These are phyloP conservation scores for Whitmania pigra DNA, from an alignment of 1,140 invertebrate species.

Conservation along the genomic window DNA sequence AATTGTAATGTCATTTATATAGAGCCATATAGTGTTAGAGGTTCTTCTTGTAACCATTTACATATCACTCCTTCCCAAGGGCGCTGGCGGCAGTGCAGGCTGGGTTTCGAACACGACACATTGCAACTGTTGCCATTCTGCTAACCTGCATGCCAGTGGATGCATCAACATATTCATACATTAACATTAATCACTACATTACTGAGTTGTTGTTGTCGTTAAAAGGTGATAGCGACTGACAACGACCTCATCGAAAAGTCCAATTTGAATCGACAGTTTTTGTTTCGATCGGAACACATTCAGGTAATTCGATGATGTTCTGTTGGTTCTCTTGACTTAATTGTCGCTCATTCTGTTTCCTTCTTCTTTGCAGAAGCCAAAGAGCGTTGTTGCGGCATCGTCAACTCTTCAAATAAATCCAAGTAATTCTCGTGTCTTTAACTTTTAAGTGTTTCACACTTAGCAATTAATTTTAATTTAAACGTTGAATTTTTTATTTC, in stretches of 20 bases:
- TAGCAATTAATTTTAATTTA: no score
- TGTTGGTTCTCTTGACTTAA: no score
- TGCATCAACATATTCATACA: no score
- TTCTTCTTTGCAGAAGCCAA: constrained; percentile 36
- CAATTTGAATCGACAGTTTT: constrained; percentile 94
- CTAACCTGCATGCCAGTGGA: no score
- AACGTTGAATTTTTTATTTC: constrained; percentile 17
- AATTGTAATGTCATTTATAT: no score
- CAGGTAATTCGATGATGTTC: constrained; percentile 29
- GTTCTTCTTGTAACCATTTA: no score
- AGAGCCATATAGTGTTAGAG: no score
- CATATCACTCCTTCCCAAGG: no score
- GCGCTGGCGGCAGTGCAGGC: no score
- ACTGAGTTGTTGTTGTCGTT: not conserved
- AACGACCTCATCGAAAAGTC: constrained; percentile 99
- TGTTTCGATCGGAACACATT: constrained; percentile 61
- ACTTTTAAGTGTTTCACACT: not conserved
- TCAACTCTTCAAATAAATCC: constrained; percentile 38
- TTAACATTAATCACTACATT: not conserved
- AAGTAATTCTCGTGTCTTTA: constrained; percentile 26
- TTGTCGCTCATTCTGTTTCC: not conserved
- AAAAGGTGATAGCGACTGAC: constrained; percentile 67
- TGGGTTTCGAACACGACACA: no score
- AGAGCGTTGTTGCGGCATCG: constrained; percentile 40
- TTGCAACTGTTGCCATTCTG: no score